phyloP scores from a whole-genome alignment of 2,113 vertebrate species.

The Parus major region DNA sequence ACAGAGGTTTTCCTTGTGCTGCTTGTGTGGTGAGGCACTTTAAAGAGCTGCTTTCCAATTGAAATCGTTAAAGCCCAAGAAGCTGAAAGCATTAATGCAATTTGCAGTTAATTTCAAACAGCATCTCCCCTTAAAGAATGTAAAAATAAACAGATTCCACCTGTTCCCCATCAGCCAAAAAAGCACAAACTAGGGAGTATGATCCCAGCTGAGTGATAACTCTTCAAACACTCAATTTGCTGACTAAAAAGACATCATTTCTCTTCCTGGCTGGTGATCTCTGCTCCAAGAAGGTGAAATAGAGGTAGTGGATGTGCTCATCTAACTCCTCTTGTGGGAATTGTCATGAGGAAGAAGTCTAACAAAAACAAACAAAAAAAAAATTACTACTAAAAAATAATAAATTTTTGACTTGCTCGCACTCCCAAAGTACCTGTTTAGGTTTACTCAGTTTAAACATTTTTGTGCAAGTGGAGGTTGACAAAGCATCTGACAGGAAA shows the following conservation, averaged over 20 bases:
- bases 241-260: not conserved
- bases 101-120: not conserved
- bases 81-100: not conserved
- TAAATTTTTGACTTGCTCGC: not conserved
- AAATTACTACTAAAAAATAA: not conserved
- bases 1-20: not conserved
- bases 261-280: not conserved
- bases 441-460: not conserved
- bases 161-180: not conserved
- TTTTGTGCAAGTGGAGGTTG: not conserved
- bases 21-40: not conserved
- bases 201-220: not conserved
- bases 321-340: rapidly evolving
- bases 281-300: not conserved
- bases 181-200: not conserved
- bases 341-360: not conserved
- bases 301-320: not conserved
- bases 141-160: slow-evolving; percentile 28
- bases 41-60: not conserved
- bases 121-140: not conserved
- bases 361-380: not conserved
- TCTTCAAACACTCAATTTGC: not conserved
- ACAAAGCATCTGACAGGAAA: not conserved
- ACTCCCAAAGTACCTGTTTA: not conserved
- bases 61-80: not conserved